A percentile compares a stretch with the other conserved stretches of the same genome.
Evolutionary conservation across 2,113 vertebrate species (phyloP).

Genomic region (Menura novaehollandiae): DNA sequence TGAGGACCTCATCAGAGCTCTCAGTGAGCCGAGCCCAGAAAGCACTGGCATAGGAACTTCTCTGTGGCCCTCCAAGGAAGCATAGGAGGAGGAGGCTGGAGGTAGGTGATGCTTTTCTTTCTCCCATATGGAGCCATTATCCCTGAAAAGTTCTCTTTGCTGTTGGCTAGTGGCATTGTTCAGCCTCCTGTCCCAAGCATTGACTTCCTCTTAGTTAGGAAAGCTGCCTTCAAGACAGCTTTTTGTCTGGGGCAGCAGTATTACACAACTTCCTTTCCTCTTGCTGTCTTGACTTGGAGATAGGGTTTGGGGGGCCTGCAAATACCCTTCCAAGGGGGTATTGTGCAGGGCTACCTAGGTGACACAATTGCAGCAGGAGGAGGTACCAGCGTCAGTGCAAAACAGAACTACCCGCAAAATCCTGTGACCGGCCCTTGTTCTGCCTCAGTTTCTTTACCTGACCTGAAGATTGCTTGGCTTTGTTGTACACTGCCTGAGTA

Average conservation of each 20-base stretch:
- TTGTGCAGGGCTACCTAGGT: neutral
- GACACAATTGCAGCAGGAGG: neutral
- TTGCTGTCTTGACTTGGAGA: neutral
- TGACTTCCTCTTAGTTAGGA: neutral
- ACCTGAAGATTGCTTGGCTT: neutral
- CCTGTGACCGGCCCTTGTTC: neutral
- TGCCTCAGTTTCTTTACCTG: slow-evolving; percentile 11
- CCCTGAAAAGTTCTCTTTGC: neutral
- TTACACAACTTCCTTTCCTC: neutral
- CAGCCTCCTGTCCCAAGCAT: neutral
- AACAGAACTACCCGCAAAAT: neutral
- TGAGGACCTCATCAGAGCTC: neutral
- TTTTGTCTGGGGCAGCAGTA: neutral
- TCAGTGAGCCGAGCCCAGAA: neutral
- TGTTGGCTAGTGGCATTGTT: neutral
- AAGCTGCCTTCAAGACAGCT: neutral
- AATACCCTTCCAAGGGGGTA: neutral
- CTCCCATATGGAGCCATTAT: neutral
- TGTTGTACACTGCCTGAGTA: neutral
- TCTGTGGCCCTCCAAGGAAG: neutral
- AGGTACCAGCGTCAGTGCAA: neutral
- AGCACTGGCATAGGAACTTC: neutral
- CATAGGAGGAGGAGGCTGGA: neutral
- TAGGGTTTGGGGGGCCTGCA: neutral
- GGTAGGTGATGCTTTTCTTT: neutral